Percentiles rank a stretch among this genome's conserved stretches.
Conservation (phyloP, 2,113 vertebrate species). For the Gallinago media region DNA sequence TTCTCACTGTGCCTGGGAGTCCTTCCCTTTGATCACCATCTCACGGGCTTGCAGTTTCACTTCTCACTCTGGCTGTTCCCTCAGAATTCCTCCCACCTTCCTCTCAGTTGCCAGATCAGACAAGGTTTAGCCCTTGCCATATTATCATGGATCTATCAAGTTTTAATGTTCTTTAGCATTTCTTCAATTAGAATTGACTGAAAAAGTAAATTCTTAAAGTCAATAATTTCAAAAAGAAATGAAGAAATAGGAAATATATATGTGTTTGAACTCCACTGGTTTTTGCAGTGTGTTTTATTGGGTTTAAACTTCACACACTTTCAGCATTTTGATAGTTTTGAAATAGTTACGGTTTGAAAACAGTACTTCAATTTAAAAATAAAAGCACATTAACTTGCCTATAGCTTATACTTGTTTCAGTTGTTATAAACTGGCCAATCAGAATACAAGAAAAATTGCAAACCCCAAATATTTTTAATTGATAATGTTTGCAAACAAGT, state of each 20-base stretch:
- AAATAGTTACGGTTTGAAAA: not conserved
- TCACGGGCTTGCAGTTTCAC: not conserved
- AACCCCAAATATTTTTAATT: not conserved
- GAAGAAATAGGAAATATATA: not conserved
- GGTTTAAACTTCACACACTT: not conserved
- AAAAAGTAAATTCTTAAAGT: not conserved
- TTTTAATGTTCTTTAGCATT: not conserved
- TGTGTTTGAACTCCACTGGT: not conserved
- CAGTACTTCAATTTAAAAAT: not conserved
- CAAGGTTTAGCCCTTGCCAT: not conserved
- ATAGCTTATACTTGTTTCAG: not conserved
- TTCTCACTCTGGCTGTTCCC: not conserved
- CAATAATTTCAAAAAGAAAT: not conserved
- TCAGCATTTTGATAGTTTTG: not conserved
- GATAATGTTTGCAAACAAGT: not conserved
- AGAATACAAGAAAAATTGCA: not conserved
- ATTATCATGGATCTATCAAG: not conserved
- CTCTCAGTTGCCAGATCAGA: not conserved
- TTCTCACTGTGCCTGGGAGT: not conserved
- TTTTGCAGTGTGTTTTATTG: not conserved
- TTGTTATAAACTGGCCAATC: not conserved
- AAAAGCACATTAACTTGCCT: not conserved
- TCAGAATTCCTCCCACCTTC: not conserved
- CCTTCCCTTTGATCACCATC: constrained; percentile 5
- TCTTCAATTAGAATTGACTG: not conserved